Conservation (phyloP, 2,888 invertebrate genomes). For the Temnothorax ravouxi region DNA sequence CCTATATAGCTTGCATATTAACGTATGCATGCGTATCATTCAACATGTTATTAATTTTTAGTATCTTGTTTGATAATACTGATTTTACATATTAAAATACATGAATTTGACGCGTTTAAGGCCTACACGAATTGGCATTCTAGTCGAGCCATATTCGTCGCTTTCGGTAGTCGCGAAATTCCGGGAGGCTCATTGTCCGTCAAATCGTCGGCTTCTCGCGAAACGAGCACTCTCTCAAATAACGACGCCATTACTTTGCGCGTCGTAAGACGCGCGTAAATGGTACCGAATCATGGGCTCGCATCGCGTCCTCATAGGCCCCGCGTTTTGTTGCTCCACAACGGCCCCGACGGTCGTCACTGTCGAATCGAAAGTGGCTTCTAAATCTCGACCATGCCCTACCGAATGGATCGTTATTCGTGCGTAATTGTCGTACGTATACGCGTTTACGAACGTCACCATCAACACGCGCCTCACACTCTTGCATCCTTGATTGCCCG, state of each 20-base stretch:
- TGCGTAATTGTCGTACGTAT: conserved; percentile 64
- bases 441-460: conserved; percentile 30
- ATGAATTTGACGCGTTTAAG: neutral
- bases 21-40: neutral
- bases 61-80: neutral
- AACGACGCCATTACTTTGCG: conserved; percentile 67
- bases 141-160: neutral
- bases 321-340: neutral
- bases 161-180: conserved; percentile 55
- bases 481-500: conserved; percentile 22
- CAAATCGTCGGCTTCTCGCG: conserved; percentile 50
- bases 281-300: conserved; percentile 59
- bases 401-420: conserved; percentile 63
- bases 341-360: conserved; percentile 62
- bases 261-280: conserved; percentile 60
- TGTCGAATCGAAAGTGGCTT: conserved; percentile 67
- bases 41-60: neutral
- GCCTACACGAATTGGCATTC: neutral
- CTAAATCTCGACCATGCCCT: conserved; percentile 65
- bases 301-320: conserved; percentile 17
- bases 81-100: neutral
- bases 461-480: conserved; percentile 7
- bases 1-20: neutral
- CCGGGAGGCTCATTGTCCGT: conserved; percentile 42
- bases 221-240: conserved; percentile 43